These are phyloP conservation scores for Protonibea diacanthus DNA, from an alignment of 2,797 vertebrate genomes.

Conservation along the genomic window DNA sequence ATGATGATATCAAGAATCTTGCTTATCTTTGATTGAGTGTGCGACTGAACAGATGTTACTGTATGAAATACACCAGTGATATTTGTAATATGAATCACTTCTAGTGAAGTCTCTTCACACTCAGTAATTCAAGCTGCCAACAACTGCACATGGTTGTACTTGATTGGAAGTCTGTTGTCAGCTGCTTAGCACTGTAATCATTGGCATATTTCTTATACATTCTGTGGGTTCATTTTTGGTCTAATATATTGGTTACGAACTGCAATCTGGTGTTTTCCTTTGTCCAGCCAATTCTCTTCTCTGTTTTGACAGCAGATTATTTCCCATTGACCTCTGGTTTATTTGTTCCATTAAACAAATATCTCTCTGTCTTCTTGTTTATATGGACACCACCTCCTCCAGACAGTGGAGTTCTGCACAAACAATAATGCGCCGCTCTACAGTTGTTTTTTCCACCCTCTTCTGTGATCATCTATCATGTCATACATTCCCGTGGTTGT, in stretches of 20 bases:
- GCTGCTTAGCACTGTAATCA: not conserved
- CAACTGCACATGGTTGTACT: slow-evolving; percentile 33
- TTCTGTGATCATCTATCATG: slow-evolving; percentile 34
- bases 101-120: not conserved
- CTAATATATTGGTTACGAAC: not conserved
- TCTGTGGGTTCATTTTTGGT: not conserved
- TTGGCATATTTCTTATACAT: not conserved
- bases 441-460: slow-evolving; percentile 20
- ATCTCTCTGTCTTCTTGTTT: slow-evolving; percentile 31
- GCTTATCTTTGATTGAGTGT: not conserved
- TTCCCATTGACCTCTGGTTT: slow-evolving; percentile 13
- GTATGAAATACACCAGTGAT: not conserved
- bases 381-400: slow-evolving; percentile 6
- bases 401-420: slow-evolving; percentile 19
- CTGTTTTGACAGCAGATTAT: slow-evolving; percentile 23
- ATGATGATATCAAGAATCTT: not conserved
- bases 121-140: slow-evolving; percentile 17
- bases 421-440: slow-evolving; percentile 12
- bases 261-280: not conserved
- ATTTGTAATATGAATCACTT: not conserved
- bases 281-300: not conserved
- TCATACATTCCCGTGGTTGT: slow-evolving; percentile 58
- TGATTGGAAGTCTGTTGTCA: slow-evolving; percentile 40
- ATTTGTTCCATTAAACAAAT: slow-evolving; percentile 21
- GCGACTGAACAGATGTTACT: not conserved